These are phyloP conservation scores for Eristalinus sepulchralis DNA, from an alignment of 2,888 invertebrate genomes.

Conservation along the genomic window DNA sequence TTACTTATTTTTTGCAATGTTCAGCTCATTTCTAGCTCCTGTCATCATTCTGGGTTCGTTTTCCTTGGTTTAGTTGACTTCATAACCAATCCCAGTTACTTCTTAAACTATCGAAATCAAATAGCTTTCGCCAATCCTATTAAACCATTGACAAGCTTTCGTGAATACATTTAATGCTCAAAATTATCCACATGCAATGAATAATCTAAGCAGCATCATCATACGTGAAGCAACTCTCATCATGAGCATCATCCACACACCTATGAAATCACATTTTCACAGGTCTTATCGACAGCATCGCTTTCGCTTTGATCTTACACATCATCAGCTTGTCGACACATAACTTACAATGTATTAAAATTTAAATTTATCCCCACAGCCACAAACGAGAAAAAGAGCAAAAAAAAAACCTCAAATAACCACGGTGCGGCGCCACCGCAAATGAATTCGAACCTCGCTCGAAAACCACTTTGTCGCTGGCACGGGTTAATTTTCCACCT, in stretches of 20 bases:
- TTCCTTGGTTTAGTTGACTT: no score
- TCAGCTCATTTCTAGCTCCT: no score
- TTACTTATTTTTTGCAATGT: no score
- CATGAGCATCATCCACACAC: background rate
- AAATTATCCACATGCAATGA: background rate
- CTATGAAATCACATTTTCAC: background rate
- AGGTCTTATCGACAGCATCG: background rate
- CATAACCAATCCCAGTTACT: no score
- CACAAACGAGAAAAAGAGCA: background rate
- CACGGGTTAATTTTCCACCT: slow-evolving; percentile 62
- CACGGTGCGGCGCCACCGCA: background rate
- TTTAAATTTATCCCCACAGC: background rate
- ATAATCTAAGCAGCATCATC: background rate
- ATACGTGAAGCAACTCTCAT: background rate
- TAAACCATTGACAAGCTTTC: no score
- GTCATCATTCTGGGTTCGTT: no score
- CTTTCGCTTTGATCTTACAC: background rate
- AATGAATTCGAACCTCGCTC: slow-evolving; percentile 12
- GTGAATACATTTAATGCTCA: no score
- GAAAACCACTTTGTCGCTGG: slow-evolving; percentile 36
- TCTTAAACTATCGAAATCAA: no score
- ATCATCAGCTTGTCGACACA: background rate
- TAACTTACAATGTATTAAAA: background rate
- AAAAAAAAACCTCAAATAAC: background rate
- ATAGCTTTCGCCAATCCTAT: no score